Percentiles rank a stretch among this genome's conserved stretches.
Evolutionary conservation across 1,140 invertebrate species (phyloP).

Genomic region (Drosophila kikkawai): DNA sequence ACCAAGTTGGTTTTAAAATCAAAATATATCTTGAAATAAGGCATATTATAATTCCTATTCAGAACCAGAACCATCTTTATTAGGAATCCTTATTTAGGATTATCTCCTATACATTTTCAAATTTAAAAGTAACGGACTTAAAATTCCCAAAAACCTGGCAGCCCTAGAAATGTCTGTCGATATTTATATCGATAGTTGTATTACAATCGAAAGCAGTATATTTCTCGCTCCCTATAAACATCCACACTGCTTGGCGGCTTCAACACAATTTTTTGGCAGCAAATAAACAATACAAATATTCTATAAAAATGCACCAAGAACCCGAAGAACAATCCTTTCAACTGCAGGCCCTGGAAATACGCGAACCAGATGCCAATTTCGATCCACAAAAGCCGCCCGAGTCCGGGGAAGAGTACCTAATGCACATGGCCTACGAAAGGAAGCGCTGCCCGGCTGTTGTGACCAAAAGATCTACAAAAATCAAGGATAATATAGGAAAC

Average conservation of each 20-base stretch:
- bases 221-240: not conserved
- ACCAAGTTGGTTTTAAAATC: no score
- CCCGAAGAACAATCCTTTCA: slow-evolving; percentile 71
- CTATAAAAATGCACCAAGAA: slow-evolving; percentile 43
- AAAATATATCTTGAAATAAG: no score
- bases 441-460: slow-evolving; percentile 77
- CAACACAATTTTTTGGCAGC: not conserved
- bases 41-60: no score
- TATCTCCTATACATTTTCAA: no score
- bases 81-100: no score
- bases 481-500: slow-evolving; percentile 14
- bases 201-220: not conserved
- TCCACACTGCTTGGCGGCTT: slow-evolving; percentile 7
- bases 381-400: slow-evolving; percentile 71
- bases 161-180: not conserved
- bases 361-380: slow-evolving; percentile 64
- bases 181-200: not conserved
- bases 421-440: slow-evolving; percentile 78
- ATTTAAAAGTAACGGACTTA: slow-evolving; percentile 4
- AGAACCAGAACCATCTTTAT: not conserved
- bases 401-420: slow-evolving; percentile 76
- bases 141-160: not conserved
- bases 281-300: not conserved
- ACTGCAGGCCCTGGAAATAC: slow-evolving; percentile 73
- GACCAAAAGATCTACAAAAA: slow-evolving; percentile 60